Conservation (phyloP, 1,140 invertebrate genomes). For the Copidosoma floridanum region DNA sequence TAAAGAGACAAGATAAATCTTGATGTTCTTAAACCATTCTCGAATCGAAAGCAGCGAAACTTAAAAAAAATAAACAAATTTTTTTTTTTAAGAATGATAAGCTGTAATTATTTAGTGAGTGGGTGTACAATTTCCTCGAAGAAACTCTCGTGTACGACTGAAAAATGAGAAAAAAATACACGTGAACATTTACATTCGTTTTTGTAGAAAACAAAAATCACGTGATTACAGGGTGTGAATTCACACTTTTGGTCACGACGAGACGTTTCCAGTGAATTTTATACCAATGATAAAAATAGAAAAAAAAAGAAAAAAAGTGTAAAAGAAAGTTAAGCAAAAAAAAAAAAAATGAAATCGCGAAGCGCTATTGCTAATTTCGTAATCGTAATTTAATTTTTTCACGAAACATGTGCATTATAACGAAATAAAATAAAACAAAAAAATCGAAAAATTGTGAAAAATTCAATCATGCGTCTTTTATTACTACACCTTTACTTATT, state of each 20-base stretch:
- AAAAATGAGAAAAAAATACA: slow-evolving; percentile 9
- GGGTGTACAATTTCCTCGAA: slow-evolving; percentile 17
- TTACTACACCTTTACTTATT: too few species aligned
- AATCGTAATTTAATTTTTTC: slow-evolving; percentile 53
- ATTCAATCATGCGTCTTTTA: too few species aligned
- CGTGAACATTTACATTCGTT: slow-evolving; percentile 4
- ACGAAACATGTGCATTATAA: slow-evolving; percentile 54
- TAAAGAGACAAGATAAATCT: not conserved
- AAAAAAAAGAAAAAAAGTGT: slow-evolving; percentile 6
- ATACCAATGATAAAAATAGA: slow-evolving; percentile 33
- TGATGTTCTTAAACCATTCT: not conserved
- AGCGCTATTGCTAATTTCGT: slow-evolving; percentile 51
- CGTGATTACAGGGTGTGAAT: slow-evolving; percentile 11
- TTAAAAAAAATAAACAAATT: slow-evolving; percentile 1
- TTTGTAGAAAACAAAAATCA: slow-evolving; percentile 18
- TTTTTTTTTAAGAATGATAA: not conserved
- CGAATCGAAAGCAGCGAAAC: not conserved
- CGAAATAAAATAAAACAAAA: slow-evolving; percentile 50
- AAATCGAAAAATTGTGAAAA: slow-evolving; percentile 43
- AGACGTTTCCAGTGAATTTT: slow-evolving; percentile 43
- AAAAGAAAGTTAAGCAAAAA: slow-evolving; percentile 2
- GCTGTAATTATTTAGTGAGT: not conserved
- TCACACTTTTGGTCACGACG: too few species aligned
- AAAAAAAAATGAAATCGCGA: slow-evolving; percentile 24
- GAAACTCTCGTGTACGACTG: slow-evolving; percentile 24